These are phyloP conservation scores for Drosophila incognita DNA, from an alignment of 2,888 invertebrate genomes.

Conservation along the genomic window DNA sequence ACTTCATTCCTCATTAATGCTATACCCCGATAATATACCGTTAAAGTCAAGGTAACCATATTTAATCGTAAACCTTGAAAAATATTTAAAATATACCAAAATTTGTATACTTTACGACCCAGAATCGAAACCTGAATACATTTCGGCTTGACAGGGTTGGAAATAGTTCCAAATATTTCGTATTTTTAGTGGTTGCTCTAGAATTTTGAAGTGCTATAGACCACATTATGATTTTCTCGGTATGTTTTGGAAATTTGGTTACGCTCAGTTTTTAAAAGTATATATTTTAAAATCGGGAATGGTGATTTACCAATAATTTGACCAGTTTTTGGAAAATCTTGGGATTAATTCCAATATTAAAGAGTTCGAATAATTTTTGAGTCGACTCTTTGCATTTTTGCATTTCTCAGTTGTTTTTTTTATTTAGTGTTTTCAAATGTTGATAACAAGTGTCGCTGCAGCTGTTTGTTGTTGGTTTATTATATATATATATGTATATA, in stretches of 20 bases:
- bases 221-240: not conserved
- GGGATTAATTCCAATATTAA: not conserved
- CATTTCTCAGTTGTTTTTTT: not conserved
- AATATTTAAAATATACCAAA: too few relatives aligned
- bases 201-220: not conserved
- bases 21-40: too few relatives aligned
- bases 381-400: not conserved
- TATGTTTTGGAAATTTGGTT: not conserved
- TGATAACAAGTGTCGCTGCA: slow-evolving; percentile 61
- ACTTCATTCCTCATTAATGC: too few relatives aligned
- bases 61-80: too few relatives aligned
- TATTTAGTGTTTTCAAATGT: slow-evolving; percentile 3
- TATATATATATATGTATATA: not conserved
- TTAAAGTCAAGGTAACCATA: too few relatives aligned
- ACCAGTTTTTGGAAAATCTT: not conserved
- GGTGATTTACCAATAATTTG: not conserved
- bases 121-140: too few relatives aligned
- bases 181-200: too few relatives aligned
- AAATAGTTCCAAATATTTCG: too few relatives aligned
- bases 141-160: too few relatives aligned
- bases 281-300: not conserved
- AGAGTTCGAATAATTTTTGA: not conserved
- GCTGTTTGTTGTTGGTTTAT: slow-evolving; percentile 6
- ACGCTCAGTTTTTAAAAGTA: not conserved
- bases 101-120: too few relatives aligned